A percentile compares a stretch with the other conserved stretches of the same genome.
Evolutionary conservation across 2,113 vertebrate species (phyloP).

Genomic region (zebrafish (Danio rerio)): GRCz12tu NC_133185.1:31593501-31594000

Average conservation of each 20-base stretch:
- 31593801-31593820: conserved; percentile 8
- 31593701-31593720: background rate
- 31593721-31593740: conserved; percentile 2
- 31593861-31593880: conserved; percentile 56
- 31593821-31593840: background rate
- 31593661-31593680: no score
- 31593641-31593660: no score
- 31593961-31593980: conserved; percentile 78
- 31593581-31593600: no score
- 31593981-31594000: conserved; percentile 70
- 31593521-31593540: no score
- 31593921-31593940: conserved; percentile 66
- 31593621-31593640: no score
- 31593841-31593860: background rate
- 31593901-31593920: conserved; percentile 79
- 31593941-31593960: conserved; percentile 65
- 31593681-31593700: no score
- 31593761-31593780: background rate
- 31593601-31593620: no score
- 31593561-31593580: no score
- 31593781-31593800: background rate
- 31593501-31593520: no score
- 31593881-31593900: conserved; percentile 84
- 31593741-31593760: background rate
- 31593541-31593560: no score